Conservation (phyloP, 2,797 vertebrate genomes). For the Gymnothorax javanicus region DNA sequence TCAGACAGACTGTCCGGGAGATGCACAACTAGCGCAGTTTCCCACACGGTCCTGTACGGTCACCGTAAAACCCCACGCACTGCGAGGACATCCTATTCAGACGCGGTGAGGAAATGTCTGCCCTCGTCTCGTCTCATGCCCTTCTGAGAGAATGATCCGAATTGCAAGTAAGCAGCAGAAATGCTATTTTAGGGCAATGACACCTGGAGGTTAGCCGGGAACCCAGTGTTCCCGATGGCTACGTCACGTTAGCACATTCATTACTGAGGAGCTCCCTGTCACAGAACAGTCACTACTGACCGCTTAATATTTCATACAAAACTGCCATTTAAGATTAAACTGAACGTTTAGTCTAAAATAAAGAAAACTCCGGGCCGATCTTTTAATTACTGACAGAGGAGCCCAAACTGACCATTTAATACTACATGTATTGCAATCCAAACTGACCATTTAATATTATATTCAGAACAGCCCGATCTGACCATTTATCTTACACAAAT, state of each 20-base stretch:
- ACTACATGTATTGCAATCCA: too few relatives aligned
- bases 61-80: background rate
- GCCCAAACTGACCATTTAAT: too few relatives aligned
- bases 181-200: constrained; percentile 2
- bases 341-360: too few relatives aligned
- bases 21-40: background rate
- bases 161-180: background rate
- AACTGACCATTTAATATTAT: too few relatives aligned
- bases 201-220: background rate
- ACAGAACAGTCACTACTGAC: background rate
- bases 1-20: too few relatives aligned
- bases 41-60: background rate
- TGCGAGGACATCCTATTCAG: background rate
- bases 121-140: background rate
- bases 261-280: background rate
- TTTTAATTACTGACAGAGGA: too few relatives aligned
- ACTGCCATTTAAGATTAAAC: too few relatives aligned
- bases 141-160: background rate
- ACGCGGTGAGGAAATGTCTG: background rate
- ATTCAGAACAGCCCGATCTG: too few relatives aligned
- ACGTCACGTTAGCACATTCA: background rate
- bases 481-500: too few relatives aligned
- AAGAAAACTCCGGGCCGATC: too few relatives aligned
- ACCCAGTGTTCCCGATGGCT: background rate
- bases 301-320: background rate